Evolutionary conservation across 2,888 invertebrate species (phyloP).

Genomic region (Limnephilus rhombicus): DNA sequence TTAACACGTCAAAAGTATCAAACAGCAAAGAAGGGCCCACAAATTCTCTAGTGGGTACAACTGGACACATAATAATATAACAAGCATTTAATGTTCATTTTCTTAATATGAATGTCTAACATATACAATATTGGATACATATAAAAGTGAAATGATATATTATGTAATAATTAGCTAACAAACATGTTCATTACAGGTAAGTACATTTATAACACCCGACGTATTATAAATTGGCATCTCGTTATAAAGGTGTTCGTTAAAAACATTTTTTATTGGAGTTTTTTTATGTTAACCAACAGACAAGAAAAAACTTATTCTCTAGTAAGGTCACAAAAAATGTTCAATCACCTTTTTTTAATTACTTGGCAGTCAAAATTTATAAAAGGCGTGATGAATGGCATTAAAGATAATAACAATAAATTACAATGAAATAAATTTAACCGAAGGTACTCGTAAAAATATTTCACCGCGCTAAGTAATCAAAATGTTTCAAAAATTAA

Average conservation of each 20-base stretch:
- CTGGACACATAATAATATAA: no score
- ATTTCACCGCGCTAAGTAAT: slow-evolving; percentile 4
- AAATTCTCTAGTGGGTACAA: no score
- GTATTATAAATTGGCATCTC: neutral
- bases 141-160: no score
- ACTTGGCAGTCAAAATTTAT: neutral
- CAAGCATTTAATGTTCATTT: no score
- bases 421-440: neutral
- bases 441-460: neutral
- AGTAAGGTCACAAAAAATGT: neutral
- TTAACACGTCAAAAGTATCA: no score
- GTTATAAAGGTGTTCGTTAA: neutral
- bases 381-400: neutral
- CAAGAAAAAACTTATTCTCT: neutral
- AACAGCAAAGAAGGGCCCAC: no score
- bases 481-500: neutral
- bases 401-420: neutral
- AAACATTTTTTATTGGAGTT: neutral
- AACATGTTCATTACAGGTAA: neutral
- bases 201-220: neutral
- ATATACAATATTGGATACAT: no score
- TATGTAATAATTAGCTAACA: no score
- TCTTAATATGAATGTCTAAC: no score
- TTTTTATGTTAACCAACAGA: neutral
- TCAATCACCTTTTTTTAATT: no score